Base-by-base conservation (phyloP, 2,888 invertebrate genomes). In the Idaea dimidiata region DNA sequence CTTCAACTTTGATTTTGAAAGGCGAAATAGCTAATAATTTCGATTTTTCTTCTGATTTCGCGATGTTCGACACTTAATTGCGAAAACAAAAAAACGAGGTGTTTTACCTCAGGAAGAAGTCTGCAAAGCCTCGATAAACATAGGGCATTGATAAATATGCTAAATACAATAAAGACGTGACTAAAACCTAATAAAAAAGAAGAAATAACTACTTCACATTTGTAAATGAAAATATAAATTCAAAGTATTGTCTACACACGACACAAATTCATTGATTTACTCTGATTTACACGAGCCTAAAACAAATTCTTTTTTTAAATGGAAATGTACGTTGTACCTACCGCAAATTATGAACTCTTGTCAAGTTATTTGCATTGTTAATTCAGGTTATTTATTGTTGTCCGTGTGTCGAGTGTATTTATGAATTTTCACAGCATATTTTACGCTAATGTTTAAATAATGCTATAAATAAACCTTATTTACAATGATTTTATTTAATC, bases 401-500 rank as follows among this genome's bases (percentile, higher is more conserved):
- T 61, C 58, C 4, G 57, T 43, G 43, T 43, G 43, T 43, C 43
- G 43, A 43, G 43, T 43, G 43, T 43, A 43, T 43, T 43, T 64
- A 53, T 53, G 24, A 59, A 57, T 43, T 43, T 43, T 43, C 43
- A 43, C 43, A 43, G 43, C 10, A 43, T 43, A 43, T 43, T 43
- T 43, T 43, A 43, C 43, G 43, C 43, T 43, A 43, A 43, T 43
- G 43, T 43, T 43, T 43, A 43, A 43, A 43, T 43, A 43, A 43
- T 43, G 43, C 43, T 43, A 43, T 43, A 43, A 43, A 43, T 43
- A 43, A 43, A 43, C 43, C 8, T 43, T 43, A 14, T 43, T 43
- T 43, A 43, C 14, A 43, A 14, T 43, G 8, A 43, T 43, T 43
- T 43, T 43, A 43, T 43, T 43, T 14, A 10, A 14, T 43, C 10